Conservation (phyloP, 2,888 invertebrate species). For the Clitarchus hookeri region DNA sequence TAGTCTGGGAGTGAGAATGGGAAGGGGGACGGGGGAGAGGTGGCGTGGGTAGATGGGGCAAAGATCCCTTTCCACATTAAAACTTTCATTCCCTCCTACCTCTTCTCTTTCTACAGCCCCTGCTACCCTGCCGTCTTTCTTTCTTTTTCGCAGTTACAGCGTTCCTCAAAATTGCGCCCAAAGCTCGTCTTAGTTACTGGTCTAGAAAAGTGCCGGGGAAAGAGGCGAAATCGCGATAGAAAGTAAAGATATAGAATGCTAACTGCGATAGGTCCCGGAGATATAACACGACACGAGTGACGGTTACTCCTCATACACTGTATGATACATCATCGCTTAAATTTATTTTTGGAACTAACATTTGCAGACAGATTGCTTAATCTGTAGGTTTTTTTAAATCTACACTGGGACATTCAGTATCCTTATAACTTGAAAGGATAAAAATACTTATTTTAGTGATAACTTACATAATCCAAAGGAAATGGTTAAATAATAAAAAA, state of each 20-base stretch:
- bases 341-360: no score
- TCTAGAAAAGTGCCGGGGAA: conserved; percentile 2
- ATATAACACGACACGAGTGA: background rate
- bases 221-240: background rate
- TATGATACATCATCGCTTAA: no score
- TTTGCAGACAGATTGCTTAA: no score
- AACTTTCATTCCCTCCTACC: conserved; percentile 8
- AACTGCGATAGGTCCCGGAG: background rate
- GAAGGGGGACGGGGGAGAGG: background rate
- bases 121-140: background rate
- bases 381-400: no score
- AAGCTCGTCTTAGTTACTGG: conserved; percentile 14
- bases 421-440: no score
- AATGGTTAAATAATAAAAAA: no score
- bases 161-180: conserved; percentile 14
- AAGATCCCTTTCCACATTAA: conserved; percentile 3
- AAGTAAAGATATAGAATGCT: background rate
- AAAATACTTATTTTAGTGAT: no score
- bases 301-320: background rate
- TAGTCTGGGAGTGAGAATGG: background rate
- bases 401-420: no score
- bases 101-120: background rate
- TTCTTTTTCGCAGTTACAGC: conserved; percentile 14
- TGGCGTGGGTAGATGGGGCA: background rate
- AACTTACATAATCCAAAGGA: no score